Evolutionary conservation across 1,140 invertebrate genomes (phyloP).

Genomic region (Lepidotrigona ventralis): DNA sequence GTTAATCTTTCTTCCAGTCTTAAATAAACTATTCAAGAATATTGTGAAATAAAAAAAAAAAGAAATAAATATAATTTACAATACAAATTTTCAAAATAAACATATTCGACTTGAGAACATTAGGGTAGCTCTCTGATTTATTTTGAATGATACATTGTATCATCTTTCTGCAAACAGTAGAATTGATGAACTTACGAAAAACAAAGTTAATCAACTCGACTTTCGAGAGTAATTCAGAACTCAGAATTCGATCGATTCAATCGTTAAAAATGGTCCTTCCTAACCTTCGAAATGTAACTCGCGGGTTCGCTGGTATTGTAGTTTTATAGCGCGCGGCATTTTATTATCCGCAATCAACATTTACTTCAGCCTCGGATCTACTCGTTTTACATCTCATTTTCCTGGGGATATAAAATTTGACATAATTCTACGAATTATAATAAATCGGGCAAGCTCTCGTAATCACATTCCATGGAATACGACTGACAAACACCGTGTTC

Average conservation of each 20-base stretch:
- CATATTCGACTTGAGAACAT: too few relatives aligned
- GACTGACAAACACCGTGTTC: not conserved
- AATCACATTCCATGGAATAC: not conserved
- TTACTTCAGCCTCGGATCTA: not conserved
- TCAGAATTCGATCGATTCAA: not conserved
- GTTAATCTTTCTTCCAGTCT: too few relatives aligned
- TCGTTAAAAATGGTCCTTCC: not conserved
- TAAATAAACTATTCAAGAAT: too few relatives aligned
- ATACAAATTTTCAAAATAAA: too few relatives aligned
- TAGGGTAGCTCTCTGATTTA: too few relatives aligned
- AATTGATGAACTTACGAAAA: not conserved
- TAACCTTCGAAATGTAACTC: not conserved
- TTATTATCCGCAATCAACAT: not conserved
- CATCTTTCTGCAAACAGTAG: too few relatives aligned
- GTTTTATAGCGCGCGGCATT: not conserved
- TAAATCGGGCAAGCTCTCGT: not conserved
- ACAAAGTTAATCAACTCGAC: not conserved
- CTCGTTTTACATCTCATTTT: too few relatives aligned
- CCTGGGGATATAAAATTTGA: not conserved
- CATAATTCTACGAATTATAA: not conserved
- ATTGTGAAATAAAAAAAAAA: too few relatives aligned
- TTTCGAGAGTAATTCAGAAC: not conserved
- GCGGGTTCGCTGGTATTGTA: not conserved
- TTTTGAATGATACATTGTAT: too few relatives aligned
- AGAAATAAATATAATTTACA: too few relatives aligned